phyloP scores from a whole-genome alignment of 2,797 vertebrate genomes.

The Euphonia xanthogaster region DNA sequence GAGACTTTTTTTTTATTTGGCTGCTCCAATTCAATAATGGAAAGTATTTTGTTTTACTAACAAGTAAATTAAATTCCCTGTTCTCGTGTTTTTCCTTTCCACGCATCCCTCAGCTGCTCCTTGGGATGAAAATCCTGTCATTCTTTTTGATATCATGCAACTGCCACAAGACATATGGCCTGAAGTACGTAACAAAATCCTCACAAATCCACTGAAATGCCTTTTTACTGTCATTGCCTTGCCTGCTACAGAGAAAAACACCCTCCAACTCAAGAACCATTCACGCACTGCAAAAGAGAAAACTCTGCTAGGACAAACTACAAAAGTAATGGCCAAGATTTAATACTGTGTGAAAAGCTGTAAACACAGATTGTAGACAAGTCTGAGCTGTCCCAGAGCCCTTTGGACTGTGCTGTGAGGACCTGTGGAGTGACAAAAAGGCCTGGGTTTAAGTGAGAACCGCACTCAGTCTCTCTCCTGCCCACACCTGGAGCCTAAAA shows the following conservation, averaged over 20 bases:
- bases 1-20: slow-evolving; percentile 29
- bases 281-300: not conserved
- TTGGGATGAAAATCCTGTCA: not conserved
- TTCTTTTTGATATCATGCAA: not conserved
- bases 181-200: not conserved
- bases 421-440: rapidly evolving
- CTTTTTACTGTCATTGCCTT: not conserved
- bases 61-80: slow-evolving; percentile 32
- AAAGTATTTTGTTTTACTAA: slow-evolving; percentile 64
- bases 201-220: not conserved
- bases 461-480: not conserved
- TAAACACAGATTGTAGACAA: not conserved
- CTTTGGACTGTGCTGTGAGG: not conserved
- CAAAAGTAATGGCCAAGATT: not conserved
- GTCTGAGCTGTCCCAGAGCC: not conserved
- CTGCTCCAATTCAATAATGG: slow-evolving; percentile 56
- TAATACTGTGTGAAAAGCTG: not conserved
- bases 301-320: not conserved
- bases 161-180: not conserved
- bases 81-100: not conserved
- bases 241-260: not conserved
- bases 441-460: not conserved
- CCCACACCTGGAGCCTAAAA: not conserved
- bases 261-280: not conserved
- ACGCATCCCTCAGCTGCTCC: slow-evolving; percentile 8